Percentiles rank a stretch among this genome's conserved stretches.
Conservation (phyloP, 2,113 vertebrate genomes). For the Sebastes fasciatus region DNA sequence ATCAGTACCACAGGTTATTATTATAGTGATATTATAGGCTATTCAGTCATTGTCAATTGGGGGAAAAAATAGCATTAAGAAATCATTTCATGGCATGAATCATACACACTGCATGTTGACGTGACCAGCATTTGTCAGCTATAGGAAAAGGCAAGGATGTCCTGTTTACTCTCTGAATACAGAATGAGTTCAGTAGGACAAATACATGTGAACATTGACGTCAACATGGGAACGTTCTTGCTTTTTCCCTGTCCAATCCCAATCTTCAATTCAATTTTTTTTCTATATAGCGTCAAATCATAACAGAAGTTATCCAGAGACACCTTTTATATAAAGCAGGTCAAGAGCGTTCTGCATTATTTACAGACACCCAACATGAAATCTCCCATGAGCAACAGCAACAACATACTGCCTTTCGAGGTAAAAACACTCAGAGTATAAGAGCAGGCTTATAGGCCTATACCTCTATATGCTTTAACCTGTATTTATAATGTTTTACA, state of each 20-base stretch:
- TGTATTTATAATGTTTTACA: not conserved
- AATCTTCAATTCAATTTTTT: not conserved
- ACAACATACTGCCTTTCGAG: slow-evolving; percentile 99
- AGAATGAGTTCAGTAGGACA: not conserved
- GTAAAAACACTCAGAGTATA: slow-evolving; percentile 75
- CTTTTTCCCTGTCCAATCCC: not conserved
- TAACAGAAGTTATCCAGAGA: too few species aligned
- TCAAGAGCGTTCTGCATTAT: too few species aligned
- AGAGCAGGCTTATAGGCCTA: slow-evolving; percentile 9
- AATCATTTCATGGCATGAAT: too few species aligned
- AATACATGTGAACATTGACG: not conserved
- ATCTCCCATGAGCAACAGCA: slow-evolving; percentile 77
- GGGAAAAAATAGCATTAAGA: too few species aligned
- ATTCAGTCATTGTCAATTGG: too few species aligned
- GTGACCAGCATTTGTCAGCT: not conserved
- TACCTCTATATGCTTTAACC: not conserved
- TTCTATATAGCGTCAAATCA: too few species aligned
- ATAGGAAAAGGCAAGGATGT: not conserved
- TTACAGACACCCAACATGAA: too few species aligned
- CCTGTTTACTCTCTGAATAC: not conserved
- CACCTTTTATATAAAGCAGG: too few species aligned
- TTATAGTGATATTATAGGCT: too few species aligned
- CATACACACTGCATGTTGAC: too few species aligned
- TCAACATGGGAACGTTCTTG: not conserved
- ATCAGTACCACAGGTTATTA: too few species aligned